Evolutionary conservation across 30 jellyfish, hydroid and myxozoan species (phyloP).

Genomic region (Morbakka virulenta): DNA sequence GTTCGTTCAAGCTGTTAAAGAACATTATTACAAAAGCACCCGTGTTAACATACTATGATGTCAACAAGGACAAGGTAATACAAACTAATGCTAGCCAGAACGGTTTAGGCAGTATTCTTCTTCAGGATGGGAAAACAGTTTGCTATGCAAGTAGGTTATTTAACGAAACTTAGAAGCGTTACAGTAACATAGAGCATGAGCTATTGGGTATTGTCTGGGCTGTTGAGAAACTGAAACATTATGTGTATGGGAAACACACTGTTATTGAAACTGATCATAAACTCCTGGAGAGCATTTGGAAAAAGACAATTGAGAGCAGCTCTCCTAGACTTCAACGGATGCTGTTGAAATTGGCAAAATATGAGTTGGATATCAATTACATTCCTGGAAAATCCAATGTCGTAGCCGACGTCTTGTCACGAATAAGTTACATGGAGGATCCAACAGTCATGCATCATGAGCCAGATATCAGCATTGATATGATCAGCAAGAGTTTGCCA

Average conservation of each 20-base stretch:
- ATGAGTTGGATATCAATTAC: constrained; percentile 5
- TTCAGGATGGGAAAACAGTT: constrained; percentile 53
- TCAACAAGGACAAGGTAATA: background rate
- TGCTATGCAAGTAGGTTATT: constrained; percentile 29
- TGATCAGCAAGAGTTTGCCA: background rate
- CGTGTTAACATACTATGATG: constrained; percentile 23
- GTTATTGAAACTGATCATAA: constrained; percentile 7
- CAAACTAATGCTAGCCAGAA: constrained; percentile 28
- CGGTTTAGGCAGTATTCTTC: constrained; percentile 33
- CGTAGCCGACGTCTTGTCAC: no score
- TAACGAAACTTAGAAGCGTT: constrained; percentile 28
- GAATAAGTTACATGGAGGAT: background rate
- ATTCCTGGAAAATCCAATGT: background rate
- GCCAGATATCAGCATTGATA: background rate
- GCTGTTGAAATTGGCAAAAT: background rate
- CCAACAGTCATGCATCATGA: background rate
- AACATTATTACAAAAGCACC: constrained; percentile 10
- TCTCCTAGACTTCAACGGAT: constrained; percentile 8
- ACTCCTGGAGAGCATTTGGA: constrained; percentile 7
- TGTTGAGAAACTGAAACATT: constrained; percentile 2
- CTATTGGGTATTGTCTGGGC: background rate
- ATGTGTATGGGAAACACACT: background rate
- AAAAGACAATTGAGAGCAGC: background rate
- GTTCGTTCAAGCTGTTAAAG: constrained; percentile 8
- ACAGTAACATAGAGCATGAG: constrained; percentile 17